Base-by-base conservation (phyloP, 2,888 invertebrate species). In the Euplexia lucipara region DNA sequence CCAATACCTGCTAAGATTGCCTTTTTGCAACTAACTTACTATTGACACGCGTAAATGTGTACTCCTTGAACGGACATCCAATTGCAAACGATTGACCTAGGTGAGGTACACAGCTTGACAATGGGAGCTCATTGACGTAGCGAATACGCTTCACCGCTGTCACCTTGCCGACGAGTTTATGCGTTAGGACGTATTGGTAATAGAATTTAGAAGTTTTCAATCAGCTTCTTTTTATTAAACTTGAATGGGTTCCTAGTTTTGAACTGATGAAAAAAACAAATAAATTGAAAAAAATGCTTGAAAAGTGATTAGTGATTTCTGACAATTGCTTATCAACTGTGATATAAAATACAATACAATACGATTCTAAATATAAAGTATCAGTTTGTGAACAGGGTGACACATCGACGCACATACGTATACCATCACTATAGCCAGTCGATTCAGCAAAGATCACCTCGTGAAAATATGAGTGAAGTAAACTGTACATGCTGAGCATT, bases 211-310 rank as follows among this genome's bases (percentile, higher is more conserved):
- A 3, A 26, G 2, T 26, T 3, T 26, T 26, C n/a, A 22, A 22
- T 18, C 58, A 58, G 57, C 9, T 57, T 57, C 14, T 58, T 22
- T 10, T 22, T 16, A 57, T 9, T 4, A 34, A 56, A 22, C 34
- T 16, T 26, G 26, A 26, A 26, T 26, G 26, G 2, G 26, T 5
- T 26, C 26, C 14, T 53, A 14, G 10, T 49, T 8, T 16, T 22
- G 9, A 35, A 34, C 22, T 4, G 10, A 16, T 60, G 30, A 16
- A 59, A 60, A 39, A 30, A 59, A 20, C 30, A 16, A 20, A 39
- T 14, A 1, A 9, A 39, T 39, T 7, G 4, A 30, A 12, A 2
- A n/a, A 59, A 18, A 49, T n/a, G 9, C 20, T 39, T 10, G 9
- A 2, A 20, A 59, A 18, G 32, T n/a, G 9, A 30, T 39, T 14